Evolutionary conservation across 2,888 invertebrate genomes (phyloP), one percentile per base, ranked within the genome.

Genomic region (Nephrocerus scutellatus): DNA sequence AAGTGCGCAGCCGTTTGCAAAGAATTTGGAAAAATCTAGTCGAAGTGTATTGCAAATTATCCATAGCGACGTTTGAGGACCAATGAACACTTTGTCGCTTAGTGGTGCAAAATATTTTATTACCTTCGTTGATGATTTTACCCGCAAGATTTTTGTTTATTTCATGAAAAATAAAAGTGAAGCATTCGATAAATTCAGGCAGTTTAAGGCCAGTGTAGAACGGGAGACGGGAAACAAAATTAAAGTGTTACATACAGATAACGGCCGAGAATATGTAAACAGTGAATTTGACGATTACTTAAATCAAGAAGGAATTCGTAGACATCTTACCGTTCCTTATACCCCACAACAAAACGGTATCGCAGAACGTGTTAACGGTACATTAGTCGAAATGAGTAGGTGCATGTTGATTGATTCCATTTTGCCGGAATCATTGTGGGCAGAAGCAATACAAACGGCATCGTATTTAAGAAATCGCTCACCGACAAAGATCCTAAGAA

Each of bases 351-450:
- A 48, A 29, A 48, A 46, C 19, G 44, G 48, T 5, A 44, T 46
- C 7, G 39, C 46, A n/a, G 42, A 44, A 28, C 28, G 46, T 15
- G 36, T 38, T 14, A 50, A 48, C 26, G 29, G 43, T 2, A 48
- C 41, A 10, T 22, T 44, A 28, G 28, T 56, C 16, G 54, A 57
- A 30, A 47, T 48, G 35, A 55, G 54, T 6, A 44, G 58, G 18
- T 42, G 51, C 16, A 48, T 61, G 49, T 25, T 62, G 13, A 35
- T 48, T 5, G 37, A 53, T 14, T 39, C 48, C 14, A 41, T 40
- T n/a, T 30, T 57, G 10, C 47, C 22, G 54, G 60, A 43, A 19
- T 32, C 43, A 23, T 35, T 50, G 15, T 53, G 52, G 34, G 49
- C 35, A 16, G 44, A 47, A 6, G 47, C 44, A 26, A 29, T 40